A percentile compares a stretch with the other conserved stretches of the same genome.
These are phyloP conservation scores for Aurelia coerulea DNA, from an alignment of 30 jellyfish, hydroid and myxozoan species.

Conservation along the genomic window DNA sequence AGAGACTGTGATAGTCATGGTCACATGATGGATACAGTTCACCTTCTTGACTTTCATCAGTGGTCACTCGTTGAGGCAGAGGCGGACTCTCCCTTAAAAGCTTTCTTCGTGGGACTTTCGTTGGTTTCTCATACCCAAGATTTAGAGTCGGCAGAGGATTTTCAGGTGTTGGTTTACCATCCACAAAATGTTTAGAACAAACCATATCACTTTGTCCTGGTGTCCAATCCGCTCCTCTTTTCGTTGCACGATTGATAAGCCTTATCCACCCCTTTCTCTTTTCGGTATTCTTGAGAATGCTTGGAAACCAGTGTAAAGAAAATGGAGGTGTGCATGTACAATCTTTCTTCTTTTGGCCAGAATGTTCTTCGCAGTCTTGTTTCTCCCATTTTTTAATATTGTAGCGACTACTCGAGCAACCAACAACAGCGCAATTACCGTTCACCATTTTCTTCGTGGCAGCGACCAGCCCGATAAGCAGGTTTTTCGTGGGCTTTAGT, in stretches of 20 bases:
- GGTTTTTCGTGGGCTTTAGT: too few relatives aligned
- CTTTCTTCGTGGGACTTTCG: background rate
- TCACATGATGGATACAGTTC: background rate
- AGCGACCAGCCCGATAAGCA: background rate
- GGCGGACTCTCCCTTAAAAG: background rate
- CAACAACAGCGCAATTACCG: constrained; percentile 45
- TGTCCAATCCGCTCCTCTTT: background rate
- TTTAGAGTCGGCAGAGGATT: constrained; percentile 17
- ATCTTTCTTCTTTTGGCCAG: background rate
- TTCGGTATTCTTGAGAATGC: background rate
- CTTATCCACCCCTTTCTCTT: constrained; percentile 10
- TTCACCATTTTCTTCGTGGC: background rate
- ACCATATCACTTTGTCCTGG: constrained; percentile 28
- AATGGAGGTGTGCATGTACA: constrained; percentile 40
- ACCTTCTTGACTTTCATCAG: constrained; percentile 2
- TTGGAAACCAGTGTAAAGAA: constrained; percentile 18
- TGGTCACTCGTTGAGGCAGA: background rate
- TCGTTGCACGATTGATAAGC: constrained; percentile 7
- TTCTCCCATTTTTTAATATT: constrained; percentile 24
- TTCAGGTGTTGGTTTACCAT: constrained; percentile 54
- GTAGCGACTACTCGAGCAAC: constrained; percentile 32
- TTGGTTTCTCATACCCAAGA: background rate
- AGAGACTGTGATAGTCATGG: constrained; percentile 1
- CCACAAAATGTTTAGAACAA: constrained; percentile 57
- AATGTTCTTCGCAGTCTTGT: constrained; percentile 19